Conservation (phyloP, 2,888 invertebrate species). For the Aspidiotus rigidus region DNA sequence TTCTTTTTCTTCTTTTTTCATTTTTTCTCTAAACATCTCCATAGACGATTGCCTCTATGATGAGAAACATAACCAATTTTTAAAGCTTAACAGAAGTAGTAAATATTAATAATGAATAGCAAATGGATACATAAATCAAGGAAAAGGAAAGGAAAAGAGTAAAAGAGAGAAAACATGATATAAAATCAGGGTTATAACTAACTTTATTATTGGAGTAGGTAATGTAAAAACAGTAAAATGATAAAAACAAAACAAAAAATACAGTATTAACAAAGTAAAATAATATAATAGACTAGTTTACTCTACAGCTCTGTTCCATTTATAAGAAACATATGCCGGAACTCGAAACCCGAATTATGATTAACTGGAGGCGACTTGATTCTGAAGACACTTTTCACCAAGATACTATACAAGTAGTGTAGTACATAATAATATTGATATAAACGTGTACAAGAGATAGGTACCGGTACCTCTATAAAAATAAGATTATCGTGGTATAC, state of each 20-base stretch:
- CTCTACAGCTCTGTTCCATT: no score
- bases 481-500: no score
- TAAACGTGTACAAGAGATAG: no score
- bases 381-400: no score
- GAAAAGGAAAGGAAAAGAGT: no score
- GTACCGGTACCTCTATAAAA: no score
- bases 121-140: no score
- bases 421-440: no score
- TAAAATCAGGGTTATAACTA: conserved; percentile 21
- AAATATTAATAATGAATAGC: background rate
- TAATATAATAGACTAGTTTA: background rate
- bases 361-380: no score
- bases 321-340: no score
- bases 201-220: conserved; percentile 16
- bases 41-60: conserved; percentile 21
- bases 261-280: conserved; percentile 6
- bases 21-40: background rate
- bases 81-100: conserved; percentile 28
- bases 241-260: conserved; percentile 23
- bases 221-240: conserved; percentile 29
- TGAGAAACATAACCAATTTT: conserved; percentile 31
- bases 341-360: no score
- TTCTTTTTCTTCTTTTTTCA: conserved; percentile 10
- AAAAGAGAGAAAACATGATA: conserved; percentile 13
- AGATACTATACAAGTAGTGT: no score